Percentiles rank a stretch among this genome's conserved stretches.
Conservation (phyloP, 2,888 invertebrate genomes). For the Leptinotarsa haldemani region DNA sequence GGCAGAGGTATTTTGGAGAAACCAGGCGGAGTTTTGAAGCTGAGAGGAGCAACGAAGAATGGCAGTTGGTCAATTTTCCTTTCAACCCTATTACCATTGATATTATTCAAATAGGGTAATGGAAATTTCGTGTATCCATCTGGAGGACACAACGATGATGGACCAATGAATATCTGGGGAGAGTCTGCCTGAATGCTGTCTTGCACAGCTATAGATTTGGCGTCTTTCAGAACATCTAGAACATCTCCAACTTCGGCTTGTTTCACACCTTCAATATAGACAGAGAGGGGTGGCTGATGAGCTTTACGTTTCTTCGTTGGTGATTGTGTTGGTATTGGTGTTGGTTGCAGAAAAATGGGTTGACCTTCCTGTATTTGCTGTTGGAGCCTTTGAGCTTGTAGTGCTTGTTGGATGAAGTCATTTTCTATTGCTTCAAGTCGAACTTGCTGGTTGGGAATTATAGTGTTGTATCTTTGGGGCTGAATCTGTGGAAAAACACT, state of each 20-base stretch:
- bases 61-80: slow-evolving; percentile 80
- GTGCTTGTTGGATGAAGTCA: slow-evolving; percentile 64
- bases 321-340: slow-evolving; percentile 65
- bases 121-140: slow-evolving; percentile 83
- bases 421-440: slow-evolving; percentile 62
- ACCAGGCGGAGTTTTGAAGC: slow-evolving; percentile 85
- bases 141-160: slow-evolving; percentile 78
- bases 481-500: slow-evolving; percentile 52
- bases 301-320: slow-evolving; percentile 74
- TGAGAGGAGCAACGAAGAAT: slow-evolving; percentile 87
- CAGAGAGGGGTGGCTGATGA: slow-evolving; percentile 86
- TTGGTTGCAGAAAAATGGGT: slow-evolving; percentile 61
- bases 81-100: slow-evolving; percentile 76
- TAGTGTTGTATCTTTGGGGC: slow-evolving; percentile 60
- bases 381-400: slow-evolving; percentile 63
- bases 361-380: slow-evolving; percentile 58
- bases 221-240: slow-evolving; percentile 75
- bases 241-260: slow-evolving; percentile 78
- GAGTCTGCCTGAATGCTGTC: slow-evolving; percentile 78
- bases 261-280: slow-evolving; percentile 76
- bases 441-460: slow-evolving; percentile 53
- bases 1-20: slow-evolving; percentile 89
- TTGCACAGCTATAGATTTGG: slow-evolving; percentile 80
- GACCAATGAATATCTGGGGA: slow-evolving; percentile 85
- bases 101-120: slow-evolving; percentile 82